phyloP scores from a whole-genome alignment of 1,140 invertebrate species.

The Bombus picipes region DNA sequence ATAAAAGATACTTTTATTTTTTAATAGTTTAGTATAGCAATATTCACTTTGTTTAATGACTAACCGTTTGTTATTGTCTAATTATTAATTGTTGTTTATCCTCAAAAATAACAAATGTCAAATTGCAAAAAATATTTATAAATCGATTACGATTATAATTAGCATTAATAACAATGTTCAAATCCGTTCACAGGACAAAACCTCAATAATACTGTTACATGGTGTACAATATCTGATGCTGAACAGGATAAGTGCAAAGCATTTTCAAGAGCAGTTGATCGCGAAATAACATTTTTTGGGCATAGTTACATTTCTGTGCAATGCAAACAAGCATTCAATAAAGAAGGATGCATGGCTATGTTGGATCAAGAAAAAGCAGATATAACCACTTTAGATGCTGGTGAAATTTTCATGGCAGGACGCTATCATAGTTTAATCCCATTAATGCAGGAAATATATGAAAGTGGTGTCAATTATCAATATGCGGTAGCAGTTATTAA shows the following conservation, averaged over 20 bases:
- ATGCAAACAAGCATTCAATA: constrained; percentile 88
- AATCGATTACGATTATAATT: background rate
- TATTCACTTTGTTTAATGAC: background rate
- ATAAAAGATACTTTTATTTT: background rate
- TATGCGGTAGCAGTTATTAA: constrained; percentile 94
- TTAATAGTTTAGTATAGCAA: background rate
- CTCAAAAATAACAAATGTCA: background rate
- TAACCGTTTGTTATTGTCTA: background rate
- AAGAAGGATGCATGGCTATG: constrained; percentile 91
- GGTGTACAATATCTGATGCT: constrained; percentile 89
- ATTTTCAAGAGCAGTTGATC: constrained; percentile 86
- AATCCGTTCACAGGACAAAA: constrained; percentile 3
- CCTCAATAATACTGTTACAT: constrained; percentile 79
- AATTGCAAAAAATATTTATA: background rate
- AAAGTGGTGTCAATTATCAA: constrained; percentile 85
- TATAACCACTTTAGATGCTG: constrained; percentile 94
- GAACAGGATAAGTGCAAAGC: constrained; percentile 91
- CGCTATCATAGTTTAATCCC: constrained; percentile 96
- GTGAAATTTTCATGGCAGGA: constrained; percentile 96
- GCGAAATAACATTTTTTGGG: constrained; percentile 86
- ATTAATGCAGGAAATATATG: constrained; percentile 90
- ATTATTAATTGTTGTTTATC: background rate
- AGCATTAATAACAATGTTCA: background rate
- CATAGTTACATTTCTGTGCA: constrained; percentile 85
- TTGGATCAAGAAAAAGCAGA: constrained; percentile 91